phyloP scores from a whole-genome alignment of 37 sponge, comb jelly and placozoan genomes.

The Beroe ovata region DNA sequence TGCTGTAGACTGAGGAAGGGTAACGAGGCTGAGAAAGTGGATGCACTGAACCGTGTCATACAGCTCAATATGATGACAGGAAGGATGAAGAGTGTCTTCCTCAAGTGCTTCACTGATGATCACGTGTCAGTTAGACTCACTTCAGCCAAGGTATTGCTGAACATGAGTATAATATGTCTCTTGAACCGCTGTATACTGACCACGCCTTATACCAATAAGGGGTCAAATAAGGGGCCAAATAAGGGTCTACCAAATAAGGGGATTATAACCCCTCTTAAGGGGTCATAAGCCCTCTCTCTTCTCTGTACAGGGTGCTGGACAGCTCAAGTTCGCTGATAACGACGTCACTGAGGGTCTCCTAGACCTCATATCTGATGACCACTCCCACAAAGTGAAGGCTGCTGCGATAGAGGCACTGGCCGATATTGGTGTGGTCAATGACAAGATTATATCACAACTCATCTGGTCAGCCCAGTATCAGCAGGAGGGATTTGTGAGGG shows the following conservation, averaged over 20 bases:
- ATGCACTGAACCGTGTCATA: slow-evolving; percentile 80
- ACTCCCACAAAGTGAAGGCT: slow-evolving; percentile 48
- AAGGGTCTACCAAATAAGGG: too few relatives aligned
- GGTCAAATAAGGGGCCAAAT: too few relatives aligned
- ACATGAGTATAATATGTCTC: too few relatives aligned
- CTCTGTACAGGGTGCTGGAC: slow-evolving; percentile 47
- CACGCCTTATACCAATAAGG: too few relatives aligned
- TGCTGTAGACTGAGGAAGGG: slow-evolving; percentile 68
- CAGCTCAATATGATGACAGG: slow-evolving; percentile 86
- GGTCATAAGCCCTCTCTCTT: too few relatives aligned
- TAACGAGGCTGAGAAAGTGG: slow-evolving; percentile 74
- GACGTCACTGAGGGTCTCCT: slow-evolving; percentile 53
- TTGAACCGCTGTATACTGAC: too few relatives aligned
- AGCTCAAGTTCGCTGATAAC: slow-evolving; percentile 29
- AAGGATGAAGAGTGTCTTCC: slow-evolving; percentile 76
- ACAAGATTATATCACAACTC: slow-evolving; percentile 48
- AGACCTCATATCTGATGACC: slow-evolving; percentile 29
- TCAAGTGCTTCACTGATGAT: slow-evolving; percentile 80
- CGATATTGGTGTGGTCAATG: slow-evolving; percentile 51
- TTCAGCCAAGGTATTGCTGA: slow-evolving; percentile 77
- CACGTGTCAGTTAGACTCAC: slow-evolving; percentile 80
- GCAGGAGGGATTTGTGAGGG: slow-evolving; percentile 22
- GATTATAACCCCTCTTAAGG: neutral
- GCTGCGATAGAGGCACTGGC: slow-evolving; percentile 60
- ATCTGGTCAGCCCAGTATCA: slow-evolving; percentile 65